These are phyloP conservation scores for Hyla sarda DNA, from an alignment of 2,113 vertebrate species.

Conservation along the genomic window DNA sequence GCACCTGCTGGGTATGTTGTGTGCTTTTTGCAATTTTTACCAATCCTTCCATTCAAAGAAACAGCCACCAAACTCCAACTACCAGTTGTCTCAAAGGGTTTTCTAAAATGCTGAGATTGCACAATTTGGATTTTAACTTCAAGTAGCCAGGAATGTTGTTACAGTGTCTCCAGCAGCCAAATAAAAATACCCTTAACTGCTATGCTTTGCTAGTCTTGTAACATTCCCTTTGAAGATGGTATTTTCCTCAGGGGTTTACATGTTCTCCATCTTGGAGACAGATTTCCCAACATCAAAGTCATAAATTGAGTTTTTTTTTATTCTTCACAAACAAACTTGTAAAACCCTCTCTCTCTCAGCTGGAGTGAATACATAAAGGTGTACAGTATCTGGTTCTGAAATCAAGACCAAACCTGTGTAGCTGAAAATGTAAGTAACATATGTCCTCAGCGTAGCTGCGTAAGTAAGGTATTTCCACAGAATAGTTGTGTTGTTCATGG, in stretches of 20 bases:
- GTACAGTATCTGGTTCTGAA: background rate
- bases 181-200: constrained; percentile 40
- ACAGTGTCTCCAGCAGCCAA: constrained; percentile 37
- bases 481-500: background rate
- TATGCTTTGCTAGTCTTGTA: background rate
- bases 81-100: background rate
- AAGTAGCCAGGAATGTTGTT: constrained; percentile 27
- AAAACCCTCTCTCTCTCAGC: constrained; percentile 13
- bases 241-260: constrained; percentile 27
- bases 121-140: constrained; percentile 18
- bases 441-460: too few species aligned
- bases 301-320: background rate
- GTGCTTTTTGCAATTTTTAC: background rate
- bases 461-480: too few species aligned
- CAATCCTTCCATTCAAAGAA: background rate
- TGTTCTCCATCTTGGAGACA: constrained; percentile 21
- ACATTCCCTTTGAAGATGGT: constrained; percentile 22
- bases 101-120: constrained; percentile 21
- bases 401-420: background rate
- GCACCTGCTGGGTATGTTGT: too few species aligned
- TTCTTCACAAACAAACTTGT: constrained; percentile 43
- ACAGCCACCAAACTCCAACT: background rate
- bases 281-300: constrained; percentile 39
- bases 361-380: constrained; percentile 38
- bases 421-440: background rate